Conservation (phyloP, 2,113 vertebrate genomes). For the Neomonachus schauinslandi region DNA sequence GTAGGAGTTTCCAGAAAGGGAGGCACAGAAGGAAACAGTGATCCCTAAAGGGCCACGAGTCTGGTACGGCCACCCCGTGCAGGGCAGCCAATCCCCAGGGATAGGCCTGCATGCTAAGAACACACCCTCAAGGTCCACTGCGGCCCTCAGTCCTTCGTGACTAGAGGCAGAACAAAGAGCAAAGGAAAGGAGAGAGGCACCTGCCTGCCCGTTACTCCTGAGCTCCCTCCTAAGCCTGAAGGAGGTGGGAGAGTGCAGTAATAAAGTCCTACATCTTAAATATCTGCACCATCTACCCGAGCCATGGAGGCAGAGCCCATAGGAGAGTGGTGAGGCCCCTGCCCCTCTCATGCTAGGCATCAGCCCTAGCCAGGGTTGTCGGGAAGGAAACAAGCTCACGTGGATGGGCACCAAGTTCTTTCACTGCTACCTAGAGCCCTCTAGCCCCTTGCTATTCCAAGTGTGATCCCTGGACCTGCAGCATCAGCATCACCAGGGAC, state of each 20-base stretch:
- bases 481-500: background rate
- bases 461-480: background rate
- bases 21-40: background rate
- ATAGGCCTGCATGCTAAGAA: background rate
- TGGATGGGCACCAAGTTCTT: background rate
- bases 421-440: background rate
- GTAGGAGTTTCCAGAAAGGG: conserved; percentile 20
- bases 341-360: background rate
- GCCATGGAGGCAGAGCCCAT: background rate
- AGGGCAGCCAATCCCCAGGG: background rate
- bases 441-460: background rate
- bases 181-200: background rate
- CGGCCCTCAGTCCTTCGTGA: background rate
- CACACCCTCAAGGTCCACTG: background rate
- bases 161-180: background rate
- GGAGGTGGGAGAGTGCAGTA: background rate
- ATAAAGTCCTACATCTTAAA: background rate
- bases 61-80: background rate
- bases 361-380: background rate
- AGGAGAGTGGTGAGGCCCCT: background rate
- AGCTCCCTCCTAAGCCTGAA: background rate
- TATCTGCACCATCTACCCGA: background rate
- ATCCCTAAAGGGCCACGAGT: background rate
- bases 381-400: background rate
- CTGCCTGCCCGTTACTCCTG: background rate